Evolutionary conservation across 2,797 vertebrate species (phyloP).

Genomic region (Phrynocephalus vlangalii): DNA sequence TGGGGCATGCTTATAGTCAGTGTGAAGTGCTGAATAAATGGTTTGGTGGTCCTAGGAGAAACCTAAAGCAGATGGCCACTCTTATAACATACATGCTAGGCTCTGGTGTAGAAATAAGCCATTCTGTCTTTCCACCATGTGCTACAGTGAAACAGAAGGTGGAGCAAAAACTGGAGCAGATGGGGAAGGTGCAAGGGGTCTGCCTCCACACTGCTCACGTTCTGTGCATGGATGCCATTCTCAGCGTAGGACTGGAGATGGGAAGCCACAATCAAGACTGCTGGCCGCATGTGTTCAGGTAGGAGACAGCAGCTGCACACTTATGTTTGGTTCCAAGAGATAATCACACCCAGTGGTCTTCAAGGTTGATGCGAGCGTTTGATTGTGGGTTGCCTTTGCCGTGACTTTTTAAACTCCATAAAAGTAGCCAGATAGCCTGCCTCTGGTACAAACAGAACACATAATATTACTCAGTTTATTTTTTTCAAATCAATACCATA

Average conservation of each 20-base stretch:
- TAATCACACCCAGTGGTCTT: not conserved
- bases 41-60: too few species aligned
- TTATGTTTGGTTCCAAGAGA: not conserved
- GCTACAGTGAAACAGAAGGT: constrained; percentile 90
- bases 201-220: constrained; percentile 94
- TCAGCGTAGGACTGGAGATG: constrained; percentile 97
- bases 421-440: not conserved
- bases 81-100: not conserved
- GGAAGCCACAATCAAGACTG: constrained; percentile 98
- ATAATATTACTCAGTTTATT: not conserved
- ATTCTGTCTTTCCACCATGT: constrained; percentile 17
- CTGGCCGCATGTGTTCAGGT: constrained; percentile 98
- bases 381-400: not conserved
- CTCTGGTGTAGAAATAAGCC: not conserved
- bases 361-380: not conserved
- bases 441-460: not conserved
- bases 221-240: constrained; percentile 97
- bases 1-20: too few species aligned
- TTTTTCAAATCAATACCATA: not conserved
- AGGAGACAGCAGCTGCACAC: not conserved
- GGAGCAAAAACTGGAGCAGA: constrained; percentile 94
- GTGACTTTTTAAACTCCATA: not conserved
- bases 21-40: too few species aligned
- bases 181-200: constrained; percentile 87
- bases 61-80: too few species aligned